Evolutionary conservation across 2,797 vertebrate species (phyloP), one percentile per base, ranked within the genome.

Genomic region (Manis pentadactyla): DNA sequence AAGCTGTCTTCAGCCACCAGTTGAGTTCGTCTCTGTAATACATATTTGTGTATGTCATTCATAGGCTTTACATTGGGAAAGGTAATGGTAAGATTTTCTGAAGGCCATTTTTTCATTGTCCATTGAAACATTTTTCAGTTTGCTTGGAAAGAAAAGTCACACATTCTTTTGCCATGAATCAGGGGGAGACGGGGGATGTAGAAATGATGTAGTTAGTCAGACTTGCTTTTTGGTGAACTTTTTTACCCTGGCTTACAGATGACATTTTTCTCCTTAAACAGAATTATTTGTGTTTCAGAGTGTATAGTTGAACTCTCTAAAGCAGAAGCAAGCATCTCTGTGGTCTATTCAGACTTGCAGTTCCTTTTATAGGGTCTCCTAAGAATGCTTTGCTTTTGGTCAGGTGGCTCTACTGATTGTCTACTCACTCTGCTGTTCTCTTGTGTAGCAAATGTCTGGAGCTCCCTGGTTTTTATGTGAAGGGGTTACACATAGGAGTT

Each of bases 161-260:
- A 11, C n/a, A 2, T 4, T 55, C 2, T 51, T 27, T 90, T 85
- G 71, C 53, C 92, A 3, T 59, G 61, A 55, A 25, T 71, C 51
- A 68, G 11, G 39, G 39, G 13, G 34, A 27, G 31, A 37, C 15
- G 17, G 51, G 42, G 23, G 23, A 82, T n/a, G 21, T 39, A 4
- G 3, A 66, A 55, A n/a, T 25, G 42, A 10, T 77, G 53, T 64
- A 11, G 3, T n/a, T 39, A 19, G 5, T 71, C 21, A 75, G 71
- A 25, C 73, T 85, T 90, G 23, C 6, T 42, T 89, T n/a, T 5
- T 42, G 63, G 39, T 74, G 68, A 78, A 55, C 66, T 55, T 88
- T 84, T 71, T 85, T 86, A 74, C 46, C 31, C 69, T 96, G 25
- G 49, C 96, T 97, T 94, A 75, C 71, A 92, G 34, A 81, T 93